A percentile compares a stretch with the other conserved stretches of the same genome.
Evolutionary conservation across 2,888 invertebrate species (phyloP).

Genomic region (Ormia ochracea): DNA sequence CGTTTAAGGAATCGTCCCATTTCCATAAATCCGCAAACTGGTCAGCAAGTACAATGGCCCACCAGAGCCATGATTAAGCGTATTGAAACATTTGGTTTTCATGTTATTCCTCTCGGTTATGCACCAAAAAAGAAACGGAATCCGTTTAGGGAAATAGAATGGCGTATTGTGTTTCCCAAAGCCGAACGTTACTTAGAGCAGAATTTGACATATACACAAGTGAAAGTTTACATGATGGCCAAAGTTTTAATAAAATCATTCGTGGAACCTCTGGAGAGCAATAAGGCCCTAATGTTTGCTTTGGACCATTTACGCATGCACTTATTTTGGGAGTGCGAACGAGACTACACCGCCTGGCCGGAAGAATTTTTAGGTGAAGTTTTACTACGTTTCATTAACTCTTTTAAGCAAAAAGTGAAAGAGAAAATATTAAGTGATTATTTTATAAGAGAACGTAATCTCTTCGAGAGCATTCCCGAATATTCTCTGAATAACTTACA

Average conservation of each 20-base stretch:
- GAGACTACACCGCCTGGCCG: slow-evolving; percentile 84
- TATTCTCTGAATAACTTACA: slow-evolving; percentile 82
- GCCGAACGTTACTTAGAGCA: slow-evolving; percentile 87
- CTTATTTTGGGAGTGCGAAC: slow-evolving; percentile 87
- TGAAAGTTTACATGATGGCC: slow-evolving; percentile 83
- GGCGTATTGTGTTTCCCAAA: slow-evolving; percentile 87
- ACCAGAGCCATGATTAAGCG: slow-evolving; percentile 82
- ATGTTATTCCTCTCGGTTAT: slow-evolving; percentile 84
- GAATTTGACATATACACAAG: slow-evolving; percentile 83
- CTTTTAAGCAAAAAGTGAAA: slow-evolving; percentile 81
- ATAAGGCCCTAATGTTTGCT: slow-evolving; percentile 79
- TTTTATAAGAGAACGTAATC: slow-evolving; percentile 84
- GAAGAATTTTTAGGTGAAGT: slow-evolving; percentile 85
- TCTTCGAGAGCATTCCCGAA: slow-evolving; percentile 84
- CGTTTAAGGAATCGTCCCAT: slow-evolving; percentile 80
- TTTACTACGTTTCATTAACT: slow-evolving; percentile 80
- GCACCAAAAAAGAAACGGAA: slow-evolving; percentile 81
- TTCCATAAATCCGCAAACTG: slow-evolving; percentile 79
- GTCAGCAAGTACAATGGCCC: slow-evolving; percentile 83
- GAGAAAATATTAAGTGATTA: slow-evolving; percentile 83
- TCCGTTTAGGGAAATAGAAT: slow-evolving; percentile 82
- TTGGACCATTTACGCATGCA: slow-evolving; percentile 85
- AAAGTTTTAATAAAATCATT: slow-evolving; percentile 85
- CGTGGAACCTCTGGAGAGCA: slow-evolving; percentile 81
- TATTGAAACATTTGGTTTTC: slow-evolving; percentile 82